Evolutionary conservation across 2,113 vertebrate genomes (phyloP).

Genomic region (Megaceryle torquata): DNA sequence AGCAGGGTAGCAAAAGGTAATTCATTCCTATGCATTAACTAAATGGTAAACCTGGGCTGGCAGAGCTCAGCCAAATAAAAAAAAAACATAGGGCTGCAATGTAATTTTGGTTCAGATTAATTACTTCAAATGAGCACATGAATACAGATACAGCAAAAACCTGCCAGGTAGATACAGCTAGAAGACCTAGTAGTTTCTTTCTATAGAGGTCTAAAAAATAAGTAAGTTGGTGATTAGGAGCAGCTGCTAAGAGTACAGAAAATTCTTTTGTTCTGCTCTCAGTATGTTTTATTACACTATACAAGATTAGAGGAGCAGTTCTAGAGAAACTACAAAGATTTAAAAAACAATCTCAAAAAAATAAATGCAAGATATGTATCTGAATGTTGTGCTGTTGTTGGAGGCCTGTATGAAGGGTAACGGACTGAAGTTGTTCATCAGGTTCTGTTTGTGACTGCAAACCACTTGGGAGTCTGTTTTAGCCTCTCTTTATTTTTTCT

Average conservation of each 20-base stretch:
- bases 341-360: neutral
- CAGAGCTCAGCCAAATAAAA: constrained; percentile 59
- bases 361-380: neutral
- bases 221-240: neutral
- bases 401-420: neutral
- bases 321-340: neutral
- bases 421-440: neutral
- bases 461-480: neutral
- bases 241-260: neutral
- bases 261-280: neutral
- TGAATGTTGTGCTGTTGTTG: neutral
- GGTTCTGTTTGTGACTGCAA: neutral
- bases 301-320: neutral
- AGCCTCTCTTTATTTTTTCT: neutral
- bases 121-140: constrained; percentile 58
- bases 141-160: constrained; percentile 60
- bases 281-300: neutral
- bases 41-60: constrained; percentile 45
- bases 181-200: constrained; percentile 38
- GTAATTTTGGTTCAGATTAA: constrained; percentile 56
- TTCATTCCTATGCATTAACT: constrained; percentile 59
- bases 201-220: constrained; percentile 35
- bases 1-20: constrained; percentile 49
- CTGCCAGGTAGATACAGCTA: constrained; percentile 20
- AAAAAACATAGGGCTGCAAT: constrained; percentile 38